Percentiles rank a stretch among this genome's conserved stretches.
Conservation (phyloP, 2,113 vertebrate species). For the Dasypus novemcinctus region DNA sequence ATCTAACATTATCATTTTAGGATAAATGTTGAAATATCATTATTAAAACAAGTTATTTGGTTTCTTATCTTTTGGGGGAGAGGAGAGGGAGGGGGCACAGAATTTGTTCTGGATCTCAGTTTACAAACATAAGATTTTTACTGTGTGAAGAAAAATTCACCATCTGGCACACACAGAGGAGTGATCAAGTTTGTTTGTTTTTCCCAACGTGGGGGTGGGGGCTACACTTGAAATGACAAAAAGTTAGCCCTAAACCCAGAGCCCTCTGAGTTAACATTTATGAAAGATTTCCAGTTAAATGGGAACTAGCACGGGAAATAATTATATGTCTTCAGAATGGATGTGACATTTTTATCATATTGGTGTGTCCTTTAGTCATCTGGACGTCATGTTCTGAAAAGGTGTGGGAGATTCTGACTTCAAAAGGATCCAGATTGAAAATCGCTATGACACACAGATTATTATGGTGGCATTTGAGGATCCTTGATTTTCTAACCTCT, state of each 20-base stretch:
- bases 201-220: accelerated
- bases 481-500: too few relatives aligned
- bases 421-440: too few relatives aligned
- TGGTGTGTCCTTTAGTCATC: background rate
- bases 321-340: accelerated
- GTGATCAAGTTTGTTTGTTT: accelerated
- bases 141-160: accelerated
- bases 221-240: background rate
- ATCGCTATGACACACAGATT: background rate
- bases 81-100: accelerated
- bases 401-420: background rate
- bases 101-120: background rate
- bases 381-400: background rate
- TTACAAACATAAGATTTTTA: background rate
- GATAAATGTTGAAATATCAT: background rate
- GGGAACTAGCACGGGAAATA: too few relatives aligned
- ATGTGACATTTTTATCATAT: background rate
- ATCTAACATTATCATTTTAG: too few relatives aligned
- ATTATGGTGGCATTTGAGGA: accelerated
- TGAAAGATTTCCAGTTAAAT: background rate
- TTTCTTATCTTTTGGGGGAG: background rate
- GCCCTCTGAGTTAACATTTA: too few relatives aligned
- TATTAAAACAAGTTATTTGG: background rate
- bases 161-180: accelerated
- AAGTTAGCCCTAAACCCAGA: background rate